These are phyloP conservation scores for Sebastes elongatus DNA, from an alignment of 2,797 vertebrate genomes.

Conservation along the genomic window DNA sequence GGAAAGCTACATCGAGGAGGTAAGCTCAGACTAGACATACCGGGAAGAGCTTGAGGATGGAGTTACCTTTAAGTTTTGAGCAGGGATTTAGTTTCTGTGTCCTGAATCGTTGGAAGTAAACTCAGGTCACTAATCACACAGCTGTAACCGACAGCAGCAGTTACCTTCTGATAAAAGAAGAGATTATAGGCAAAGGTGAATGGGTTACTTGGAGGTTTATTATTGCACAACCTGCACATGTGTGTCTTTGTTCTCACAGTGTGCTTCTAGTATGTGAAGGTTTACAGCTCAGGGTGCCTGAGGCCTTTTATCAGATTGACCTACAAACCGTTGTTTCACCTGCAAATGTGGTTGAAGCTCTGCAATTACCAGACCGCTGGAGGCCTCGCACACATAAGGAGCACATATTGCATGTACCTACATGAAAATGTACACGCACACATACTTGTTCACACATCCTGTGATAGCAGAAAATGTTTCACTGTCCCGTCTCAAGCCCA, in stretches of 20 bases:
- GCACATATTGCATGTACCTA: neutral
- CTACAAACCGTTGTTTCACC: slow-evolving; percentile 24
- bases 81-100: slow-evolving; percentile 3
- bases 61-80: slow-evolving; percentile 16
- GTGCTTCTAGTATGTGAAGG: neutral
- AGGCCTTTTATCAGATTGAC: slow-evolving; percentile 6
- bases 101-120: neutral
- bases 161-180: neutral
- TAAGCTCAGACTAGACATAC: slow-evolving; percentile 52
- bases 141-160: neutral
- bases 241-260: neutral
- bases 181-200: neutral
- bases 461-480: neutral
- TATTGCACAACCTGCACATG: neutral
- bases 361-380: neutral
- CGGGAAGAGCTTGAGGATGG: neutral
- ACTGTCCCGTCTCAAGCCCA: neutral
- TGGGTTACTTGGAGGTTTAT: neutral
- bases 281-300: neutral
- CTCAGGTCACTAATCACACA: neutral
- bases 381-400: neutral
- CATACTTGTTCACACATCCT: neutral
- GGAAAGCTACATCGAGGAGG: slow-evolving; percentile 90
- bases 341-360: slow-evolving; percentile 1
- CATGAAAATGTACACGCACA: neutral